phyloP scores from a whole-genome alignment of 2,797 vertebrate genomes.

The Dendrocincla fuliginosa region DNA sequence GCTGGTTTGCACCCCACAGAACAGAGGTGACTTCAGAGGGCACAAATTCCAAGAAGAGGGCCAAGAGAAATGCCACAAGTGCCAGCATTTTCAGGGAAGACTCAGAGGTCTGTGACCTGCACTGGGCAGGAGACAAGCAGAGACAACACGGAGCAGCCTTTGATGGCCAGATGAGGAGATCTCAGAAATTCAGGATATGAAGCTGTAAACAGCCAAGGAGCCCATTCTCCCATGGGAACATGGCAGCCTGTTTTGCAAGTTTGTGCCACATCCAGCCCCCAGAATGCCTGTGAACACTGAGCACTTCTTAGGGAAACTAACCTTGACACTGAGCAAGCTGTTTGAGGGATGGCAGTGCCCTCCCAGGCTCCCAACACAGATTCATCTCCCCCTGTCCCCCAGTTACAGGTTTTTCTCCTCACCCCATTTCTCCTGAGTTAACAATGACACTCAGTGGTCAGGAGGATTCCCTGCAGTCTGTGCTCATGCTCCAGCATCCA shows the following conservation, averaged over 20 bases:
- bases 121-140: background rate
- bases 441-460: conserved; percentile 69
- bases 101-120: background rate
- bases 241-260: accelerated
- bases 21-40: accelerated
- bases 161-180: background rate
- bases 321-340: background rate
- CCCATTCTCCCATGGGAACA: background rate
- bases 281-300: background rate
- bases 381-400: background rate
- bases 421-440: conserved; percentile 57
- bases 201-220: background rate
- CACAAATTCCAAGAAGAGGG: background rate
- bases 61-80: background rate
- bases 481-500: background rate
- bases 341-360: background rate
- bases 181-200: background rate
- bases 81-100: background rate
- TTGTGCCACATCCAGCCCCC: background rate
- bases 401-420: background rate
- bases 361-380: background rate
- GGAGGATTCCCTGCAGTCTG: conserved; percentile 58
- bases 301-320: background rate
- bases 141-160: accelerated
- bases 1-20: background rate